Evolutionary conservation across 2,113 vertebrate genomes (phyloP).

Genomic region (Baryphthengus martii): DNA sequence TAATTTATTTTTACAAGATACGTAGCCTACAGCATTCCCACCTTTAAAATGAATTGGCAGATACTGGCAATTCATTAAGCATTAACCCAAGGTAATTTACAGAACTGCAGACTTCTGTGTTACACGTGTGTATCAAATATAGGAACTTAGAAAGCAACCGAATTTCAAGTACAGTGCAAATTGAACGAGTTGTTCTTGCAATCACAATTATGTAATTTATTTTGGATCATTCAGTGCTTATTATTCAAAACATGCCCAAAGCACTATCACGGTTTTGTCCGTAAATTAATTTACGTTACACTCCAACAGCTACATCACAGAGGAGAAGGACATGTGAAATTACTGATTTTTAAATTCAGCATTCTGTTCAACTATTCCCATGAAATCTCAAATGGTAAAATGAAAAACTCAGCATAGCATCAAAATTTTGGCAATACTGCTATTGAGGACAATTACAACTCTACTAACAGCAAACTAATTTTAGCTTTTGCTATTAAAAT

Average conservation of each 20-base stretch:
- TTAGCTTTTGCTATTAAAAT: not conserved
- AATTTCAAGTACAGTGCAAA: conserved; percentile 5
- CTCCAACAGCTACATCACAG: not conserved
- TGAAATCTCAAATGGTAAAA: not conserved
- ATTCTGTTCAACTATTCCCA: not conserved
- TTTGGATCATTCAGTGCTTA: not conserved
- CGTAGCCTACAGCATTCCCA: not conserved
- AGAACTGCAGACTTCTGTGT: not conserved
- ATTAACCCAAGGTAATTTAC: not conserved
- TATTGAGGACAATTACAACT: not conserved
- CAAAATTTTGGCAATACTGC: not conserved
- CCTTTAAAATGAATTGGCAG: not conserved
- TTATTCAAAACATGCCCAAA: not conserved
- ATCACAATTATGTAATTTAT: not conserved
- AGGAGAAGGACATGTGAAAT: not conserved
- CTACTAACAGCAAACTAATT: not conserved
- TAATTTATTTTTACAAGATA: not conserved
- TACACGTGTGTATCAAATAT: not conserved
- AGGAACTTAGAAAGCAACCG: not conserved
- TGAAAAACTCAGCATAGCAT: not conserved
- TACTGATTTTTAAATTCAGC: not conserved
- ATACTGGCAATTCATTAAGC: not conserved
- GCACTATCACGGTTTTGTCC: not conserved
- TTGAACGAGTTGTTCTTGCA: not conserved
- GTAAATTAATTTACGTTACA: not conserved